Evolutionary conservation across 2,888 invertebrate genomes (phyloP).

Genomic region (Leptopilina syphax): DNA sequence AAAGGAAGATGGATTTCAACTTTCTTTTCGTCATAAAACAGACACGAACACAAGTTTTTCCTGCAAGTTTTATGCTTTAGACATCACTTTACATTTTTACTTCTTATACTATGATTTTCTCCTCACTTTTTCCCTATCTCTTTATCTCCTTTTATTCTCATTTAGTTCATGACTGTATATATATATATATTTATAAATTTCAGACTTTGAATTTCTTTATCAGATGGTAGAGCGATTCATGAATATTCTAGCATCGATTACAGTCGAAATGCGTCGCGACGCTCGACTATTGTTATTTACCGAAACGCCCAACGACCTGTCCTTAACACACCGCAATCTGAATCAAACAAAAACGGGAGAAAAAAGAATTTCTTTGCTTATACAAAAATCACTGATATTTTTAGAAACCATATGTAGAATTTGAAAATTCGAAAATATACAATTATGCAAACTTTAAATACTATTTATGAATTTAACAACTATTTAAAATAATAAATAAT

Average conservation of each 20-base stretch:
- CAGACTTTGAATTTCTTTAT: conserved; percentile 17
- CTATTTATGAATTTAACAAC: too few species aligned
- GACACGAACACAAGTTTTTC: conserved; percentile 31
- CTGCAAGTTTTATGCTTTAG: neutral
- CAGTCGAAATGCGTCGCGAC: conserved; percentile 1
- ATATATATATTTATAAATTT: neutral
- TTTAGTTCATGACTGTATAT: neutral
- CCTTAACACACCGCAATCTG: conserved; percentile 10
- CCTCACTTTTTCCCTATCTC: neutral
- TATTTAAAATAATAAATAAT: too few species aligned
- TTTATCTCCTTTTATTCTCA: neutral
- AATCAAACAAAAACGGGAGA: too few species aligned
- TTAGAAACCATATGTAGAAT: too few species aligned
- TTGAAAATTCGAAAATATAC: too few species aligned
- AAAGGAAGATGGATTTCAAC: conserved; percentile 14
- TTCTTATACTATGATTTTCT: conserved; percentile 10
- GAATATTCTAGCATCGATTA: conserved; percentile 44
- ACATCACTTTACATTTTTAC: conserved; percentile 15
- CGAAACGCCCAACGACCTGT: neutral
- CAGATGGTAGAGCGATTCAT: conserved; percentile 26
- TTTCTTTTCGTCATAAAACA: conserved; percentile 25
- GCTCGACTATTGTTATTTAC: conserved; percentile 35
- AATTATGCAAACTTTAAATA: too few species aligned
- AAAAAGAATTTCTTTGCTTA: too few species aligned
- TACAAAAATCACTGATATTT: too few species aligned